Conservation (phyloP, 1,140 invertebrate genomes). For the Lepidurus packardi region DNA sequence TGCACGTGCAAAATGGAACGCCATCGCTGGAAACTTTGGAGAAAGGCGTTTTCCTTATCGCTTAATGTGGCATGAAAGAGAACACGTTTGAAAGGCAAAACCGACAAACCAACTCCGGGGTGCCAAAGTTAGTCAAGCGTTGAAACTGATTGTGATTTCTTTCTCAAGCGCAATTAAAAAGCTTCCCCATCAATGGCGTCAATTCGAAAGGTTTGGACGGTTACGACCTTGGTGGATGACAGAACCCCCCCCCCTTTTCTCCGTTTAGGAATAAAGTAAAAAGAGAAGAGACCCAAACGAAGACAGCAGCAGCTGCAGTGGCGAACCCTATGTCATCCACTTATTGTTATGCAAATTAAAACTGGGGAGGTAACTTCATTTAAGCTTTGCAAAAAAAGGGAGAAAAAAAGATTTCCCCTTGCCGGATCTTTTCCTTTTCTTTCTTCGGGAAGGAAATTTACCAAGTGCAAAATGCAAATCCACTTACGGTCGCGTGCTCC, state of each 20-base stretch:
- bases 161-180: slow-evolving; percentile 7
- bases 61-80: background rate
- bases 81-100: background rate
- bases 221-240: background rate
- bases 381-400: background rate
- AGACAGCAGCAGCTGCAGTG: slow-evolving; percentile 2
- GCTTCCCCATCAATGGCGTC: background rate
- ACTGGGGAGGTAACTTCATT: background rate
- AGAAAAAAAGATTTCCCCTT: background rate
- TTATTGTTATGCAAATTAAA: background rate
- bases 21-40: no score
- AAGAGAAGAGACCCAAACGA: background rate
- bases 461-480: background rate
- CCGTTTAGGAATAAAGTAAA: background rate
- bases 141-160: slow-evolving; percentile 6
- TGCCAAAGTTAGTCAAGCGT: background rate
- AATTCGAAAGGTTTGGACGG: background rate
- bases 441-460: background rate
- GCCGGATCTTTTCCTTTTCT: background rate
- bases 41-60: background rate
- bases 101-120: background rate
- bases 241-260: background rate
- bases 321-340: background rate
- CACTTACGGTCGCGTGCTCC: background rate
- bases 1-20: no score